Evolutionary conservation across 2,113 vertebrate species (phyloP), one percentile per base, ranked within the genome.

Genomic region (Pedionomus torquatus): DNA sequence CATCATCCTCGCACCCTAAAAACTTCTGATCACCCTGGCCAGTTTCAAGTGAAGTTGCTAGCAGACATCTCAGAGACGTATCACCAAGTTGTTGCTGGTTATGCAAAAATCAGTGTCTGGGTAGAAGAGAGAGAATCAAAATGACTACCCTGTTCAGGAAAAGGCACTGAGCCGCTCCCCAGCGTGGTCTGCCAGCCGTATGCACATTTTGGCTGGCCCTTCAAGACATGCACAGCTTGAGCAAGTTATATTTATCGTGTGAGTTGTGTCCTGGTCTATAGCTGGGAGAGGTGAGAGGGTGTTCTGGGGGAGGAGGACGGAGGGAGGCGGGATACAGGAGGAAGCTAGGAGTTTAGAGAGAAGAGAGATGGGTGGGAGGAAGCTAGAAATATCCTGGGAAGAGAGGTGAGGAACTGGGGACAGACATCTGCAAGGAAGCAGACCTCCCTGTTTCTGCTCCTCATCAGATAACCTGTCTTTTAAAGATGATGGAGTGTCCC

Each of bases 81-180:
- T 26, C 1, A 7, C 43, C 8, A 24, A 63, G 43, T 80, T 80
- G 63, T 46, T 74, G 9, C 17, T 55, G 61, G 25, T 63, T 82
- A 68, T 87, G 76, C 77, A 91, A 61, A 94, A 87, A 25, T 12
- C 12, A 6, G 11, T 15, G 79, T 68, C 69, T 95, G 77, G 10
- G 33, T 64, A 17, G 39, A 65, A 49, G 60, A 86, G 44, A 72
- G 71, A 31, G 72, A 28, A 63, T 7, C 61, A 8, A 21, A 74
- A 74, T 77, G 49, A 63, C 75, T 75, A 8, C 35, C 87, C 55
- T 5, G 1, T 78, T 87, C 92, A 92, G 83, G 69, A 46, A 43
- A 5, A 60, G 68, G 55, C 57, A 2, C 28, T 21, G 5, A 71
- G 80, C 64, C 0, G 0, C 26, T 92, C 25, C 60, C 0, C 0